Base-by-base conservation (phyloP, 2,888 invertebrate genomes). In the Agrilus cyanescens region DNA sequence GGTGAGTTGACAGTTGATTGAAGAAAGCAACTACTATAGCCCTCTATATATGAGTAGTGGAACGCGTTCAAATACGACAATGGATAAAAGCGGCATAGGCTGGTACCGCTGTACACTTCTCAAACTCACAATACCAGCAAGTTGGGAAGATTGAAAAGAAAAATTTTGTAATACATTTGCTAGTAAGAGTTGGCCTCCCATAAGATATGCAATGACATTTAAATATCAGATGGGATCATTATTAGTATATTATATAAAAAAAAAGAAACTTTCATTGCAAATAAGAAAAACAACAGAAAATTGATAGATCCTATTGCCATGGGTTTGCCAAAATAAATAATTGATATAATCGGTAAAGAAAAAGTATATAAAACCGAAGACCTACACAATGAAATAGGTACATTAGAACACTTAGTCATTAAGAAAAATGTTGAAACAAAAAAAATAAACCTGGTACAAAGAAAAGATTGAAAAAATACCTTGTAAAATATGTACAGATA, bases 201-300 rank as follows among this genome's bases (percentile, higher is more conserved):
- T 40, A 14, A 48, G 12, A 13, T 56, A 54, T 41, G 53, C 55
- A 32, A 34, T 50, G 44, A 37, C 41, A 14, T 55, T 44, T 38
- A 54, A 38, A 38, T 53, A 56, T 37, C 52, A 41, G 34, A 52
- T 52, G 50, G 52, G 54, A 31, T 50, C 46, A 46, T 36, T 54
- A 12, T 45, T 47, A 20, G 48, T 53, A 38, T 54, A 53, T 39
- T 52, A 50, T n/a, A 50, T 53, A 37, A 53, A 29, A 32, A 54
- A 55, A 47, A 50, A 54, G 39, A 46, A 18, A 18, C 18, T 18
- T 4, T 18, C 5, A 5, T 5, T 18, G 18, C 4, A 18, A 18
- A 4, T 5, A 18, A 18, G 18, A 18, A 18, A 5, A 5, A 18
- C 18, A 18, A n/a, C n/a, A n/a, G n/a, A 45, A 31, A 41, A 52